Percentiles rank a stretch among this genome's conserved stretches.
These are phyloP conservation scores for Drosophila paramelanica DNA, from an alignment of 2,888 invertebrate genomes.

Conservation along the genomic window DNA sequence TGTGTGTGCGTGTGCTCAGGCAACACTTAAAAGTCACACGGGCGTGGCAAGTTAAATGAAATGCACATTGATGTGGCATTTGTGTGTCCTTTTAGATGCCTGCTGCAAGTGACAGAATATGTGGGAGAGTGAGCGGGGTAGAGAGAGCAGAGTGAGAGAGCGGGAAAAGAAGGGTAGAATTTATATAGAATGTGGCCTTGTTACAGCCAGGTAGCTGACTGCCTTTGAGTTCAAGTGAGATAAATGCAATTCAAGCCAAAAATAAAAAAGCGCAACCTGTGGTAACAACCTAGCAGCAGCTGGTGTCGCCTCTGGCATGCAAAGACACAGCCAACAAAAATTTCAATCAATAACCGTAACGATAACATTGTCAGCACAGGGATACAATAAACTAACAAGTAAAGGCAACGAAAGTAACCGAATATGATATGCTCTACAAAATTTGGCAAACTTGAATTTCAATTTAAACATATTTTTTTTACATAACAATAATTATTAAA, in stretches of 20 bases:
- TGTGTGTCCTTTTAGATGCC: conserved; percentile 54
- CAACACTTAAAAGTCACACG: conserved; percentile 79
- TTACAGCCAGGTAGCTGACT: conserved; percentile 35
- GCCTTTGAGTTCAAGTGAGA: conserved; percentile 48
- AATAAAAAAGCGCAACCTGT: conserved; percentile 44
- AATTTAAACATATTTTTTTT: too few species aligned
- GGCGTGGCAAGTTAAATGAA: conserved; percentile 81
- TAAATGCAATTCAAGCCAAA: conserved; percentile 59
- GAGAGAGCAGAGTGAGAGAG: background rate
- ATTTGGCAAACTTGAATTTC: too few species aligned
- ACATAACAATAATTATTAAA: too few species aligned
- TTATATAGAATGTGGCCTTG: background rate
- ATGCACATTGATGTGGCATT: conserved; percentile 79
- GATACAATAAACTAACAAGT: conserved; percentile 26
- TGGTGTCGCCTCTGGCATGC: conserved; percentile 50
- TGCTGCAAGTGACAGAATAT: conserved; percentile 51
- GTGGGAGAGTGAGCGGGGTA: background rate
- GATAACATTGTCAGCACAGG: conserved; percentile 68
- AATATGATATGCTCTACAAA: conserved; percentile 22
- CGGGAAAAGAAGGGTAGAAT: background rate
- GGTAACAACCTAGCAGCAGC: conserved; percentile 60
- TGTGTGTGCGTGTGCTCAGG: conserved; percentile 39
- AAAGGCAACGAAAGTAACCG: fast-evolving
- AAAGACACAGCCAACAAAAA: conserved; percentile 48
- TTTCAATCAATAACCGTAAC: conserved; percentile 77